phyloP scores from a whole-genome alignment of 2,797 vertebrate species.

The Gambelia wislizenii region DNA sequence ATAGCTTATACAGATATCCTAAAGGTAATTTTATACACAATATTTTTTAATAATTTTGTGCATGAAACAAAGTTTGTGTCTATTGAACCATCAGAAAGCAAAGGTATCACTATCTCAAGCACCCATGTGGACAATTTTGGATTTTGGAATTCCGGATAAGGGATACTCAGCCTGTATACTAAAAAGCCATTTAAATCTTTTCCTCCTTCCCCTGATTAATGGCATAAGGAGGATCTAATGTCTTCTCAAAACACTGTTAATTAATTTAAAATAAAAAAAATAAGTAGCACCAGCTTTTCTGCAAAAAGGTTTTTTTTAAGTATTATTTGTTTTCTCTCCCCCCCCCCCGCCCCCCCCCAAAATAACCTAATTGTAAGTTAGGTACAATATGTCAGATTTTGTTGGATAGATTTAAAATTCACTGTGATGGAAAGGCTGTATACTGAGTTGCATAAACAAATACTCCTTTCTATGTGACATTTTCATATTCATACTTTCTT shows the following conservation, averaged over 20 bases:
- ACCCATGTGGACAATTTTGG: too few species aligned
- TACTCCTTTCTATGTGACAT: slow-evolving; percentile 44
- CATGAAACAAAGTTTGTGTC: too few species aligned
- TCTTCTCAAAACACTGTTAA: slow-evolving; percentile 77
- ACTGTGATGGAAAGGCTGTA: slow-evolving; percentile 48
- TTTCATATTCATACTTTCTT: slow-evolving; percentile 48
- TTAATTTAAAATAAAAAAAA: slow-evolving; percentile 78
- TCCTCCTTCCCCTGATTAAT: slow-evolving; percentile 77
- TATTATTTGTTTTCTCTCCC: slow-evolving; percentile 11
- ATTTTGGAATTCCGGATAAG: too few species aligned
- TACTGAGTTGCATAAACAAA: slow-evolving; percentile 30
- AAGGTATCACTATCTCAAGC: too few species aligned
- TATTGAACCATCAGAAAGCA: too few species aligned
- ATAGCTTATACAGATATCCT: too few species aligned
- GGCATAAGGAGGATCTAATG: slow-evolving; percentile 76
- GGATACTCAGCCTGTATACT: too few species aligned
- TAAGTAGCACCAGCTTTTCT: slow-evolving; percentile 70
- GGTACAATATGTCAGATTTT: slow-evolving; percentile 55
- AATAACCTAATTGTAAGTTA: too few species aligned
- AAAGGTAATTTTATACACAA: too few species aligned
- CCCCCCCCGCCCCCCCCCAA: too few species aligned
- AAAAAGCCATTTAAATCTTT: slow-evolving; percentile 76
- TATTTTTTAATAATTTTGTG: too few species aligned
- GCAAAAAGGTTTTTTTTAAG: slow-evolving; percentile 48
- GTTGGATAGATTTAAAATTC: slow-evolving; percentile 55